Base-by-base conservation (phyloP, 2,888 invertebrate genomes). In the Heliconius sara region DNA sequence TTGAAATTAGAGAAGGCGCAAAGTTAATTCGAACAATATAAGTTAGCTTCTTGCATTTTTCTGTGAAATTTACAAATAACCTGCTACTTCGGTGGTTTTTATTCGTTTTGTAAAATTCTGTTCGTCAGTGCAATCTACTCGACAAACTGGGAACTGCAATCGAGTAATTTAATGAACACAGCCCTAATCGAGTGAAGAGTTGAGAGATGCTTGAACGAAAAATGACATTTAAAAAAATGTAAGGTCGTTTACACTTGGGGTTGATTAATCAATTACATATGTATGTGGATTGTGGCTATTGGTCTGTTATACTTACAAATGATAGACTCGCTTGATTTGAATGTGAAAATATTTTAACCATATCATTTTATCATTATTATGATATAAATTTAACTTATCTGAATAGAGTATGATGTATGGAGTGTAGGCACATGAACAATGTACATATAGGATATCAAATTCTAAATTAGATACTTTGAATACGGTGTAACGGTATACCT, bases 91-190 rank as follows among this genome's bases (percentile, higher is more conserved):
- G 65, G 68, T 27, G 80, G 71, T 79, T 83, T 80, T 82, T 80
- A 74, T 79, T 80, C 80, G 60, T 77, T 79, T 80, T 79, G 77
- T 68, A 82, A 78, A 85, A 84, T 84, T 76, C 84, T 84, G 85
- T 84, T 84, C 85, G 81, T 84, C 82, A 82, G 89, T 89, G 90
- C 91, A 93, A 93, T 92, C 89, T 89, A 89, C 88, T 89, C 88
- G 86, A 89, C 90, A 90, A 91, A 92, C 92, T 90, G 88, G 89
- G 88, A 90, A 84, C 86, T 88, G 92, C 92, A 93, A 93, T 93
- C 92, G 88, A 81, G 90, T 94, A 92, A 94, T 91, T 92, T 89
- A 91, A 94, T 94, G 90, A 93, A 93, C 92, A 92, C 91, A 91
- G 91, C 89, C 88, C 89, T 92, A 93, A 93, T 93, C 92, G 91